Conservation (phyloP, 2,113 vertebrate species). For the Oryzias woworae region DNA sequence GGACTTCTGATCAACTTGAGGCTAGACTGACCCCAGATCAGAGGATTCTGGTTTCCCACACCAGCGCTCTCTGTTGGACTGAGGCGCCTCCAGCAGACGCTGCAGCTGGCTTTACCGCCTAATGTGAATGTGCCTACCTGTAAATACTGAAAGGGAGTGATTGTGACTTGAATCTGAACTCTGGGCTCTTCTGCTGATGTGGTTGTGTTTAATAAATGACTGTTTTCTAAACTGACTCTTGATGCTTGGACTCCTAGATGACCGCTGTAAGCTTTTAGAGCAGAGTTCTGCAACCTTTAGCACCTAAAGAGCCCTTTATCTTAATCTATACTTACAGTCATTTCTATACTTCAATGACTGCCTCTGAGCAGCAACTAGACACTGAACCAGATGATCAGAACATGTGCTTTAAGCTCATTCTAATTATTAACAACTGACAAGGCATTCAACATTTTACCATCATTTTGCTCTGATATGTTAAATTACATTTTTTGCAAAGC, state of each 20-base stretch:
- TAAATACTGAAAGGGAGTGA: constrained; percentile 71
- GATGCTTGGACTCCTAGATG: neutral
- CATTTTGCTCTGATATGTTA: too few species aligned
- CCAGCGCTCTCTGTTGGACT: constrained; percentile 33
- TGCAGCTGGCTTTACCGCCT: constrained; percentile 53
- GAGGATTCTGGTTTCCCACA: constrained; percentile 12
- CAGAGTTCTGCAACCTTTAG: too few species aligned
- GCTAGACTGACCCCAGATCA: constrained; percentile 22
- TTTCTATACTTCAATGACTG: too few species aligned
- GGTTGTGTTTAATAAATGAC: constrained; percentile 71
- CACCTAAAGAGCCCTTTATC: too few species aligned
- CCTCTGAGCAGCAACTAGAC: too few species aligned
- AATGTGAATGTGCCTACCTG: constrained; percentile 76
- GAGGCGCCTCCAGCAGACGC: constrained; percentile 36
- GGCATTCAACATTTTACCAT: too few species aligned
- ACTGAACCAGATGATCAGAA: too few species aligned
- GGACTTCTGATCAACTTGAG: neutral
- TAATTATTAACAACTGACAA: too few species aligned
- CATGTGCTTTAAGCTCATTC: too few species aligned
- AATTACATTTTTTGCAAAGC: too few species aligned
- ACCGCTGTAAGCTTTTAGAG: too few species aligned
- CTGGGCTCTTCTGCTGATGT: constrained; percentile 62
- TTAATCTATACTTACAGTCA: too few species aligned
- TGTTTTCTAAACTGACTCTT: constrained; percentile 61
- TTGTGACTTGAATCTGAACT: constrained; percentile 64